Conservation (phyloP, 2,113 vertebrate species). For the Forbesichthys agassizii region DNA sequence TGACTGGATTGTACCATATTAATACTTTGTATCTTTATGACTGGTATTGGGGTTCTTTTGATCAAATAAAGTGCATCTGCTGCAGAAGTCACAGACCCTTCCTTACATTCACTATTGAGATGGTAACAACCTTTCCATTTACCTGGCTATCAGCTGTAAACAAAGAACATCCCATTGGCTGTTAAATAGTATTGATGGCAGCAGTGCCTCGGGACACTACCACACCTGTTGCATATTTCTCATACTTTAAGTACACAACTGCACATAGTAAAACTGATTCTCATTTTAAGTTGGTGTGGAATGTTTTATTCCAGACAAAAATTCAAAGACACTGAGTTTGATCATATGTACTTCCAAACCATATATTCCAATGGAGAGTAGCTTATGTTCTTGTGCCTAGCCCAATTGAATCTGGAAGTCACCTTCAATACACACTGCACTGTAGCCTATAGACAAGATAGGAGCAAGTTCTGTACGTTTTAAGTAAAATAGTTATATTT, state of each 20-base stretch:
- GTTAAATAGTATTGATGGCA: conserved; percentile 27
- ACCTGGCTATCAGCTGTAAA: conserved; percentile 33
- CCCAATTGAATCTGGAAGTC: conserved; percentile 7
- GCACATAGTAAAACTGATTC: conserved; percentile 16
- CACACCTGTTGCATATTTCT: conserved; percentile 36
- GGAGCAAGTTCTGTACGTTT: neutral
- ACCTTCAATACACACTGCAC: neutral
- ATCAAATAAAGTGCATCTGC: conserved; percentile 18
- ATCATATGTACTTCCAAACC: neutral
- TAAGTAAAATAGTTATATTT: conserved; percentile 13
- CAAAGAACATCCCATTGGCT: conserved; percentile 33
- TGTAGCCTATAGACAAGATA: neutral
- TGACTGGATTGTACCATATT: neutral
- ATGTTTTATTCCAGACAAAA: conserved; percentile 46
- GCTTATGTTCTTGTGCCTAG: neutral
- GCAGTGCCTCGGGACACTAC: conserved; percentile 21
- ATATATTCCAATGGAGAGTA: conserved; percentile 11
- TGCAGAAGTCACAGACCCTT: conserved; percentile 15
- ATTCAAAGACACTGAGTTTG: conserved; percentile 4
- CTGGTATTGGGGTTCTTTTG: neutral
- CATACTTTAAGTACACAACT: neutral
- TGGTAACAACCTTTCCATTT: conserved; percentile 37
- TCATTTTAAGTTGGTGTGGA: conserved; percentile 38
- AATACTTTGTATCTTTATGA: conserved; percentile 2
- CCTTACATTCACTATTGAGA: conserved; percentile 17